phyloP scores from a whole-genome alignment of 2,113 vertebrate genomes.

The Damaliscus lunatus region DNA sequence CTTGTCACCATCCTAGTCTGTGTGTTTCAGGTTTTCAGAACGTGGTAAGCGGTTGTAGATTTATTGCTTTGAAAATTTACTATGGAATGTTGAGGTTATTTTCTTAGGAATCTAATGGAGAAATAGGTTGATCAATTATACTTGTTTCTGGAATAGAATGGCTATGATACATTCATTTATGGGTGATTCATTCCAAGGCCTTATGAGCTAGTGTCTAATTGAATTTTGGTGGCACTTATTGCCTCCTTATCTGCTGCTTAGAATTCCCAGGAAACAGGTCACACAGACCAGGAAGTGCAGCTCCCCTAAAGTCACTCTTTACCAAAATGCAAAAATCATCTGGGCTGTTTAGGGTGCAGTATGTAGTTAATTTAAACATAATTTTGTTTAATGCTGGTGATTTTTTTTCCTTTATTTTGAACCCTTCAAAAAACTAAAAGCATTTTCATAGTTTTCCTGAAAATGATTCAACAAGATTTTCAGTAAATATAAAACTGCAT shows the following conservation, averaged over 20 bases:
- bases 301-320: not conserved
- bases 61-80: not conserved
- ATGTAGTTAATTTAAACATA: not conserved
- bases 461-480: not conserved
- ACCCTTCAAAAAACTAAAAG: not conserved
- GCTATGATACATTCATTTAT: no score
- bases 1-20: not conserved
- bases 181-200: not conserved
- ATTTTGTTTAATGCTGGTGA: not conserved
- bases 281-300: rapidly evolving
- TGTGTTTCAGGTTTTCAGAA: not conserved
- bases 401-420: not conserved
- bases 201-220: not conserved
- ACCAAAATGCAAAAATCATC: not conserved
- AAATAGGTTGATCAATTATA: not conserved
- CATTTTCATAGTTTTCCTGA: not conserved
- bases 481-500: not conserved
- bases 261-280: not conserved
- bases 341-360: not conserved
- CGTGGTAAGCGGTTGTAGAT: not conserved
- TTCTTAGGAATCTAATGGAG: not conserved
- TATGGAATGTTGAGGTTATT: not conserved
- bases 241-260: not conserved
- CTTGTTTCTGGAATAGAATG: not conserved
- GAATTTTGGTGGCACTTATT: not conserved